These are phyloP conservation scores for Tychaedon coryphoeus DNA, from an alignment of 2,113 vertebrate species.

Conservation along the genomic window DNA sequence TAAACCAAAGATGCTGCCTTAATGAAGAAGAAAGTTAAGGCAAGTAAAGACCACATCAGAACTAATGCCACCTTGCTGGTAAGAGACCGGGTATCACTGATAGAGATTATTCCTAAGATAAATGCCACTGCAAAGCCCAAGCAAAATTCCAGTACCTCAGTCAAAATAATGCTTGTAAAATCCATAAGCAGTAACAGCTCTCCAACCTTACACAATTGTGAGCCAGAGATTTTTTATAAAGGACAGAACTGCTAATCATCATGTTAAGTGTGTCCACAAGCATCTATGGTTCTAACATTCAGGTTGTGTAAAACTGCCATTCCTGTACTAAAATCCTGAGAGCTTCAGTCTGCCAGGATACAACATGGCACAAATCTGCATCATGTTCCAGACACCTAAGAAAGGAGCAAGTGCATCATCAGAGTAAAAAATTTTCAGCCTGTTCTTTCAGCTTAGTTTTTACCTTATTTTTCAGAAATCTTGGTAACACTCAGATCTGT, in stretches of 20 bases:
- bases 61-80: neutral
- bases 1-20: neutral
- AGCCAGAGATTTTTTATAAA: neutral
- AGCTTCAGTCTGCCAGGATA: neutral
- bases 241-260: neutral
- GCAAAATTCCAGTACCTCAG: neutral
- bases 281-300: neutral
- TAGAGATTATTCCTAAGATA: neutral
- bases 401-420: neutral
- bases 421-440: neutral
- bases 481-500: neutral
- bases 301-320: neutral
- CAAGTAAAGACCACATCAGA: neutral
- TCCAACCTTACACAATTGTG: neutral
- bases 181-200: neutral
- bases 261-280: neutral
- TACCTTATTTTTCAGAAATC: neutral
- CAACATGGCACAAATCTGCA: neutral
- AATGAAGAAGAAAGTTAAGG: neutral
- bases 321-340: neutral
- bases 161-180: neutral
- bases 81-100: neutral
- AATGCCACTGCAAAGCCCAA: neutral
- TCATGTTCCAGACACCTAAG: neutral
- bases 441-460: neutral